These are phyloP conservation scores for Graptemys geographica DNA, from an alignment of 2,797 vertebrate genomes.

Conservation along the genomic window DNA sequence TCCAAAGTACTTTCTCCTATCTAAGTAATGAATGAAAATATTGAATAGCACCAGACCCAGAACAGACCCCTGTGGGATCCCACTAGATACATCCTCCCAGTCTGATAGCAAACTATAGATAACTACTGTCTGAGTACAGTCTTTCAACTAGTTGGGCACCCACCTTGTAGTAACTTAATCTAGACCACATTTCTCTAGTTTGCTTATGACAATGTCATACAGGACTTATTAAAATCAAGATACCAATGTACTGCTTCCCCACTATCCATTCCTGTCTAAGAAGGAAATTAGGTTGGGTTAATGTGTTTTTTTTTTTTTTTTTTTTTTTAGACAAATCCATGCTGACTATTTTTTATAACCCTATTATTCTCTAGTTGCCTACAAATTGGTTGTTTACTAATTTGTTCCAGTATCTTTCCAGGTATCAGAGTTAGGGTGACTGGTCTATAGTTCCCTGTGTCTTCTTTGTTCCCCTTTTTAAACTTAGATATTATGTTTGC, in stretches of 20 bases:
- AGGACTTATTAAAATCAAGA: not conserved
- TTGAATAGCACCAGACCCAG: too few relatives aligned
- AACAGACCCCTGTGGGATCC: too few relatives aligned
- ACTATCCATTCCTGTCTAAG: not conserved
- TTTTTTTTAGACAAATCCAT: not conserved
- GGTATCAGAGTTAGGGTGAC: not conserved
- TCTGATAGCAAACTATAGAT: too few relatives aligned
- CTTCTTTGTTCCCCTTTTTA: not conserved
- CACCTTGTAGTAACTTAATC: too few relatives aligned
- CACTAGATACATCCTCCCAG: too few relatives aligned
- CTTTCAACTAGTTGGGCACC: too few relatives aligned
- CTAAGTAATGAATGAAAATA: too few relatives aligned
- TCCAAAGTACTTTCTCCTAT: too few relatives aligned
- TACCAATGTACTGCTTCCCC: not conserved
- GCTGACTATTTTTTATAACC: not conserved
- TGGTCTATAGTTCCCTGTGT: not conserved
- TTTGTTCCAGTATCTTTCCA: not conserved
- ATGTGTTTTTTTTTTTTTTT: not conserved
- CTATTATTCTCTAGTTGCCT: not conserved
- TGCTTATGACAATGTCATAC: too few relatives aligned
- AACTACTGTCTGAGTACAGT: too few relatives aligned
- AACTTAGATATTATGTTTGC: not conserved
- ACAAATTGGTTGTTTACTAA: not conserved
- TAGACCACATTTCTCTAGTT: not conserved
- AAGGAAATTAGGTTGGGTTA: not conserved